Evolutionary conservation across 2,113 vertebrate species (phyloP).

Genomic region (Columba livia): DNA sequence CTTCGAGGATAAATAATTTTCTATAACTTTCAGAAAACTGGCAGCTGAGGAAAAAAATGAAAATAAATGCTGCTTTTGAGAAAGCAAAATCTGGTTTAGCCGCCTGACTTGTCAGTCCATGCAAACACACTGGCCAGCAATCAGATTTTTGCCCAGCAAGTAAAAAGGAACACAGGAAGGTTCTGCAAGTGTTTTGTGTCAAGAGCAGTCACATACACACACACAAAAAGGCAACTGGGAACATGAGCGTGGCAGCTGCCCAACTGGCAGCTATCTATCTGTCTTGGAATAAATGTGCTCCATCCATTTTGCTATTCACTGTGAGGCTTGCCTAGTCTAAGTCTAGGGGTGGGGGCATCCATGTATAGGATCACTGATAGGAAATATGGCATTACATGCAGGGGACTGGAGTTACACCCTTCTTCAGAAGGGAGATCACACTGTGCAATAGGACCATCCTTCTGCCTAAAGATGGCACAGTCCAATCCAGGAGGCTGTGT

Average conservation of each 20-base stretch:
- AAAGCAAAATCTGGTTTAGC: neutral
- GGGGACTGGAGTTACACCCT: neutral
- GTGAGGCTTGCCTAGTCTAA: neutral
- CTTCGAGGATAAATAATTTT: neutral
- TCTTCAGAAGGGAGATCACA: neutral
- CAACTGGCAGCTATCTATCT: neutral
- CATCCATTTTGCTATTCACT: neutral
- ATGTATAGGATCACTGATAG: accelerated
- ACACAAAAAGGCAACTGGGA: neutral
- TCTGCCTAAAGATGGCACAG: neutral
- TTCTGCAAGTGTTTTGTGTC: neutral
- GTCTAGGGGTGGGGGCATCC: accelerated
- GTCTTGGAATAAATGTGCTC: neutral
- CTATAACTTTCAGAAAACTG: neutral
- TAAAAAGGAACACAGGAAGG: neutral
- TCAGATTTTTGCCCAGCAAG: neutral
- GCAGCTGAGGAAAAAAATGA: neutral
- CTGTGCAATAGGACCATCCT: neutral
- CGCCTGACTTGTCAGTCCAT: neutral
- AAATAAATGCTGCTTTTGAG: neutral
- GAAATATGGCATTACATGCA: neutral
- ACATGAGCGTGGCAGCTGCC: neutral
- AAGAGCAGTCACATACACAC: neutral
- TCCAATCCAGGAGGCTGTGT: neutral
- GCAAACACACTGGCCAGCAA: neutral